Conservation (phyloP, 1,140 invertebrate genomes). For the Antheraea pernyi region DNA sequence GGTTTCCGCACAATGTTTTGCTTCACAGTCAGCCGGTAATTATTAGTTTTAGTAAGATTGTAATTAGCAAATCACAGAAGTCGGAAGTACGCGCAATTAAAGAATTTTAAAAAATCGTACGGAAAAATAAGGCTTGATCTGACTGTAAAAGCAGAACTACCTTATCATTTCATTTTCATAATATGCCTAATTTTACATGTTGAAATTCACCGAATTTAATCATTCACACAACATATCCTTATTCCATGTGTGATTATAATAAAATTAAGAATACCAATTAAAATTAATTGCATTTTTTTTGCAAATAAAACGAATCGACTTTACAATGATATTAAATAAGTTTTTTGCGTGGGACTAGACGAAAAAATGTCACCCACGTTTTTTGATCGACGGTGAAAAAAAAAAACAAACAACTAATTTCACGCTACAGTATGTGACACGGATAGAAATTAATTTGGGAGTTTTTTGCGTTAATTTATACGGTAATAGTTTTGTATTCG, state of each 20-base stretch:
- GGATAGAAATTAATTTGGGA: constrained; percentile 20
- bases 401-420: constrained; percentile 52
- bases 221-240: background rate
- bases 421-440: constrained; percentile 42
- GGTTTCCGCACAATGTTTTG: no score
- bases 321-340: constrained; percentile 26
- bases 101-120: no score
- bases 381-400: constrained; percentile 36
- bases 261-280: background rate
- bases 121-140: background rate
- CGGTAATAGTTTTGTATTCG: background rate
- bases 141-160: background rate
- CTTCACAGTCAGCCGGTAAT: no score
- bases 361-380: constrained; percentile 71
- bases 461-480: constrained; percentile 4
- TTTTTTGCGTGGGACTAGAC: constrained; percentile 51
- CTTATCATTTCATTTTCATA: background rate
- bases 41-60: no score
- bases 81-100: no score
- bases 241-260: background rate
- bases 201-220: background rate
- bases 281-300: constrained; percentile 2
- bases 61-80: no score
- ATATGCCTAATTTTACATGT: background rate
- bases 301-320: constrained; percentile 41